Evolutionary conservation across 2,888 invertebrate genomes (phyloP), one percentile per base, ranked within the genome.

Genomic region (Malacosoma neustria): DNA sequence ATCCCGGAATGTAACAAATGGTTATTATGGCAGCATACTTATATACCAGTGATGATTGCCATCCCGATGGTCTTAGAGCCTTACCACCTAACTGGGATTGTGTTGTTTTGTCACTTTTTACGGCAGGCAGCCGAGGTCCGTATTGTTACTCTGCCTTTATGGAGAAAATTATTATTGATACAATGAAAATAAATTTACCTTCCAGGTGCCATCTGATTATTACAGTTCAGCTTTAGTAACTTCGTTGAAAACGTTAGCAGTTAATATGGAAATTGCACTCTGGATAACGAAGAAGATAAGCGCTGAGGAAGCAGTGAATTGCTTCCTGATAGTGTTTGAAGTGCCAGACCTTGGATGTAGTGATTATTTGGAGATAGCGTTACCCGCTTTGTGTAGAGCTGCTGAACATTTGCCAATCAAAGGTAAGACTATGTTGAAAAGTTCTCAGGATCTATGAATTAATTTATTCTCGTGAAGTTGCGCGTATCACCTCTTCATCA

Each of bases 301-400:
- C 38, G 56, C 82, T n/a, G 88, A 89, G 33, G 89, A 89, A 46
- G 79, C 87, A 0, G 87, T 89, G 14, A 88, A 89, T 66, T 88
- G 89, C 59, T 68, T 88, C 58, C 70, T 94, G 31, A 93, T 94
- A 42, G 90, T 93, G 14, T 92, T 94, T 58, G 94, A 95, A 69
- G 90, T 94, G 52, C 93, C 93, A 1, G 89, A 87, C 34, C 69
- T 90, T 40, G 92, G 91, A 5, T 90, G 90, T 47, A 91, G 91
- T 12, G 95, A 96, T 65, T 96, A 93, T 65, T 72, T 97, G 53
- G 95, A 96, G 69, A 89, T 91, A 29, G 94, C 93, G 0, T 75
- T 96, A 42, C 95, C 95, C 0, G 91, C 92, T 40, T 70, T 94
- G 13, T 94, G 93, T 60, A 90, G 91, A 54, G 93, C 94, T 1